These are phyloP conservation scores for Toxotes lorentzi DNA, from an alignment of 2,797 vertebrate species.

Conservation along the genomic window DNA sequence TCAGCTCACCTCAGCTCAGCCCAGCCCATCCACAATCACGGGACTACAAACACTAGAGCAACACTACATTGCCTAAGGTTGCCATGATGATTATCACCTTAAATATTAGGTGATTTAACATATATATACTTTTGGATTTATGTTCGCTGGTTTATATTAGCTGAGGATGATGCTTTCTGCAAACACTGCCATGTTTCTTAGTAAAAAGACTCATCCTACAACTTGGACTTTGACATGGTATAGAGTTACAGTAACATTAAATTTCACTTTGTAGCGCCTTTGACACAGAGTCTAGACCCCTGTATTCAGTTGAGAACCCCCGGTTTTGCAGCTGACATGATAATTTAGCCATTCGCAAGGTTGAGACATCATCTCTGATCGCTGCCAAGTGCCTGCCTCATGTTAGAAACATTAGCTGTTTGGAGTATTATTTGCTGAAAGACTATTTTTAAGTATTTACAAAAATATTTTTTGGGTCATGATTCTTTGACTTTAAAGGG, in stretches of 20 bases:
- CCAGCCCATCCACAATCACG: conserved; percentile 51
- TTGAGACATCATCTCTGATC: background rate
- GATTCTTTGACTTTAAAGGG: background rate
- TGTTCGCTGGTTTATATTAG: conserved; percentile 22
- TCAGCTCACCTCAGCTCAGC: conserved; percentile 48
- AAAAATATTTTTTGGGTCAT: background rate
- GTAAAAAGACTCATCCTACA: conserved; percentile 22
- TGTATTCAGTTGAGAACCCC: background rate
- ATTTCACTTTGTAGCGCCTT: background rate
- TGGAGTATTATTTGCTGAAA: background rate
- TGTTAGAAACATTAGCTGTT: background rate
- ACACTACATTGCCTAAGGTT: background rate
- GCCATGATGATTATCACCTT: conserved; percentile 13
- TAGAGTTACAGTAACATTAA: background rate
- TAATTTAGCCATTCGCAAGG: conserved; percentile 12
- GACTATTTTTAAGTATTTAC: background rate
- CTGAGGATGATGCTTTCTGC: conserved; percentile 4
- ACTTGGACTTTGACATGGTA: conserved; percentile 11
- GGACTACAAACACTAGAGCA: conserved; percentile 24
- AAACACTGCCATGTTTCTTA: conserved; percentile 18
- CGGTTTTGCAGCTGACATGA: conserved; percentile 12
- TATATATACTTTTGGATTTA: conserved; percentile 24
- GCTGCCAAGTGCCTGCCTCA: background rate
- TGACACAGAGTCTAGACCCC: background rate
- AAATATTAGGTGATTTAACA: conserved; percentile 23